phyloP scores from a whole-genome alignment of 1,140 invertebrate species.

The Globodera rostochiensis region DNA sequence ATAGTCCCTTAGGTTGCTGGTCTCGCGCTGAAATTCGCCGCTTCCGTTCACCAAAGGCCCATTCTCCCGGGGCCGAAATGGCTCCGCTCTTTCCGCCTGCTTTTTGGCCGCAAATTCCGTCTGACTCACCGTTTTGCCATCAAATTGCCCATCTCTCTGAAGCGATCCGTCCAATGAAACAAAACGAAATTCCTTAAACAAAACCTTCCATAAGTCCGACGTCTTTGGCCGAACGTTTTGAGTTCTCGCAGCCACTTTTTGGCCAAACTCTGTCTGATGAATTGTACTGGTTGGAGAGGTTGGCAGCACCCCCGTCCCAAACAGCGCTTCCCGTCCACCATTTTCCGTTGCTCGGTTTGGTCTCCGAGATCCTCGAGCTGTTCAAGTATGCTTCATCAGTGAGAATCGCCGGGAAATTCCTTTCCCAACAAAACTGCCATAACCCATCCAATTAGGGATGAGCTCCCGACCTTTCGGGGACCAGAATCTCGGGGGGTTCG shows the following conservation, averaged over 20 bases:
- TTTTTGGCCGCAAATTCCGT: conserved; percentile 19
- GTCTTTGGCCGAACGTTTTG: conserved; percentile 28
- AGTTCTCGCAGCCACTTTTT: conserved; percentile 4
- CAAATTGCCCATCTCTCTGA: conserved; percentile 7
- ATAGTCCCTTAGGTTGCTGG: conserved; percentile 23
- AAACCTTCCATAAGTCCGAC: conserved; percentile 31
- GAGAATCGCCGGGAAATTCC: not conserved
- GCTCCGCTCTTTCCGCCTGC: conserved; percentile 13
- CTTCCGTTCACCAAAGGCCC: conserved; percentile 4
- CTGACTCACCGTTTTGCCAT: conserved; percentile 12
- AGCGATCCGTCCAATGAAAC: not conserved
- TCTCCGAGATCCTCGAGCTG: not conserved
- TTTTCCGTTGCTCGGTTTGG: not conserved
- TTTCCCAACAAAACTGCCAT: not conserved
- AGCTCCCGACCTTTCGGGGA: too few relatives aligned
- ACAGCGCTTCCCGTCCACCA: not conserved
- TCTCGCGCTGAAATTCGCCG: conserved; percentile 33
- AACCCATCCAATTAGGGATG: too few relatives aligned
- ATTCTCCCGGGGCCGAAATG: conserved; percentile 24
- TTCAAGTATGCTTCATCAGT: too few relatives aligned
- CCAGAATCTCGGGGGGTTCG: too few relatives aligned
- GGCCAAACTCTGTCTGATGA: conserved; percentile 16
- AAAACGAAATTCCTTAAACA: conserved; percentile 7
- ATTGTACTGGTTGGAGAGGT: conserved; percentile 3
- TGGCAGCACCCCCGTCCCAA: not conserved